Evolutionary conservation across 1,140 invertebrate species (phyloP).

Genomic region (Drosophila oshimai): DNA sequence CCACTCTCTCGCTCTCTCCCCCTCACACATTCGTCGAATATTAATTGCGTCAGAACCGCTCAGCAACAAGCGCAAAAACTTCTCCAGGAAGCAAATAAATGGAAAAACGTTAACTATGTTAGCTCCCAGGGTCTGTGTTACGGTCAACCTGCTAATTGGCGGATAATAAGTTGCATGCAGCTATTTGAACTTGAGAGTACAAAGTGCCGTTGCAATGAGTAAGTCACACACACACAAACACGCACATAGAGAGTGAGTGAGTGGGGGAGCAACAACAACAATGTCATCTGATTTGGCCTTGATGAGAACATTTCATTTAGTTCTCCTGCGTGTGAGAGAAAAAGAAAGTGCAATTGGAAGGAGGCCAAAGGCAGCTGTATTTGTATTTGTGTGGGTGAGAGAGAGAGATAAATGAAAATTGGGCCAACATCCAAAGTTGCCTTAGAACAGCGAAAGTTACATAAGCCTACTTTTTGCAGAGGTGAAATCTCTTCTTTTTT

Average conservation of each 20-base stretch:
- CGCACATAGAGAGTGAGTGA: conserved; percentile 2
- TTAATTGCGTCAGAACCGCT: conserved; percentile 50
- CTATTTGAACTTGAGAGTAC: conserved; percentile 61
- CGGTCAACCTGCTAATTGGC: conserved; percentile 35
- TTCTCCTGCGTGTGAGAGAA: conserved; percentile 18
- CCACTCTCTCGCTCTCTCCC: background rate
- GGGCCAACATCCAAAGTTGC: conserved; percentile 16
- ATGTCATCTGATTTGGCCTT: conserved; percentile 44
- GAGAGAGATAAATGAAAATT: conserved; percentile 34
- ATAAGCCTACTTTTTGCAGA: conserved; percentile 47
- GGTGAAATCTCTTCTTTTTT: background rate
- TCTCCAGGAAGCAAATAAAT: conserved; percentile 5
- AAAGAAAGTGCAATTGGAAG: conserved; percentile 62
- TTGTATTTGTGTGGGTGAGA: conserved; percentile 9
- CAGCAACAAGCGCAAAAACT: conserved; percentile 56
- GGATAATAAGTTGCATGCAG: conserved; percentile 61
- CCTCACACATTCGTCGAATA: background rate
- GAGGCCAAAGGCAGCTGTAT: conserved; percentile 35
- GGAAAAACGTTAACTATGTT: conserved; percentile 12
- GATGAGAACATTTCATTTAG: conserved; percentile 27
- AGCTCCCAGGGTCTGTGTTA: conserved; percentile 50
- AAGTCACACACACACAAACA: conserved; percentile 31
- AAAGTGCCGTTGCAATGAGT: conserved; percentile 35
- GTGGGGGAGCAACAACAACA: conserved; percentile 55
- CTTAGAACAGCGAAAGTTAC: conserved; percentile 36